Evolutionary conservation across 1,140 invertebrate genomes (phyloP), one percentile per base, ranked within the genome.

Genomic region (Nymphalis io): DNA sequence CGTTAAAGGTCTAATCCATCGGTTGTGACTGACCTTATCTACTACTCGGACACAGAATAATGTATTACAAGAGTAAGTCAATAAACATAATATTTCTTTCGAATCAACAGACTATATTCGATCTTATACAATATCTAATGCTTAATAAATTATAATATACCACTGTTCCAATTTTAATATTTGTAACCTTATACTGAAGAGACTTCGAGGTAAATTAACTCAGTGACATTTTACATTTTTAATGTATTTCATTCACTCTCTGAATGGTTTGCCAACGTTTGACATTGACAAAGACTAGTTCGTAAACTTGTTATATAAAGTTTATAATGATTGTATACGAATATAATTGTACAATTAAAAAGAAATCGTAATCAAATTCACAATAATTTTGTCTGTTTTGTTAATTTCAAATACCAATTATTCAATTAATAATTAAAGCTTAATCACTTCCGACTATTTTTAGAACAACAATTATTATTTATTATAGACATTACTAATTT

Each of bases 1-100:
- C 60, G 55, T 70, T 70, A 75, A 76, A 79, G 77, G 76, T 74
- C 72, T 74, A 74, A 57, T 39, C 69, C 67, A 60, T 53, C 65
- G 38, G 68, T 70, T 70, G 62, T 68, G 51, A 75, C 63, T 76
- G 82, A 82, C 82, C 82, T 85, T 77, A 84, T 76, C 73, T 67
- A 55, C 71, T 65, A 68, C 58, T 68, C 55, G 18, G 23, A 18
- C 63, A 73, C 53, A 85, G 81, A 79, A 73, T 76, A 83, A 58
- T 23, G 11, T 1, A n/a, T 39, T 6, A 57, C 42, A 58, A 79
- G 78, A 79, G 66, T 46, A 20, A 60, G 4, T 20, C 18, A 10
- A 39, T 39, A n/a, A 58, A 48, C 38, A 70, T 8, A 11, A n/a
- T 44, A 13, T 44, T 44, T 1, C 6, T 33, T 33, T 33, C 4